Base-by-base conservation (phyloP, 2,888 invertebrate genomes). In the Mimachlamys varia region DNA sequence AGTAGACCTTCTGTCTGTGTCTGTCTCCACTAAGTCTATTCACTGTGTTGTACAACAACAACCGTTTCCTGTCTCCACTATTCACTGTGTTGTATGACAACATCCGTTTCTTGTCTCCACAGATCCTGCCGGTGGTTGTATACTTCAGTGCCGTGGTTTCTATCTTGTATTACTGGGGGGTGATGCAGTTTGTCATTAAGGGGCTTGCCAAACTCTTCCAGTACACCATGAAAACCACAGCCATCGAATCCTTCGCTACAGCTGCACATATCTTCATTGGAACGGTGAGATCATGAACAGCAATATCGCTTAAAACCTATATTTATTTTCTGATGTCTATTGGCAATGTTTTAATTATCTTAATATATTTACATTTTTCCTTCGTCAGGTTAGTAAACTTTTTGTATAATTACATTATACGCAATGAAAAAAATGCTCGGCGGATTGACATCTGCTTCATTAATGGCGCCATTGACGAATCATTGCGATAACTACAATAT, bases 251-350 rank as follows among this genome's bases (percentile, higher is more conserved):
- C 91, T 98, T 99, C 55, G 98, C 98, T 90, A 98, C 98, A 13
- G 98, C 99, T 0, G 99, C 98, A 0, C 99, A 99, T 96, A 98
- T 99, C 49, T 99, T 99, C 95, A 97, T 99, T 33, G 99, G 99
- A 92, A 98, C 98, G 98, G 98, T 98, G 95, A 97, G 97, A 58
- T 37, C 33, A 19, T 22, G 7, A 10, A 53, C 19, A 7, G 44
- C 3, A 7, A 44, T 44, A 44, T 44, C 44, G 44, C 7, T 44
- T 7, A 44, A 44, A 5, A 44, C 44, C 4, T 44, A 44, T 44
- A 44, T 44, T 44, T 44, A 44, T 44, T 3, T 44, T 44, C 44
- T 44, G 44, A 44, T 44, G 44, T 44, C 44, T 44, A 5, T 44
- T 3, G 7, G 44, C 4, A 44, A 44, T 44, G n/a, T n/a, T 44